Evolutionary conservation across 2,113 vertebrate genomes (phyloP).

Genomic region (Lepidothrix coronata): DNA sequence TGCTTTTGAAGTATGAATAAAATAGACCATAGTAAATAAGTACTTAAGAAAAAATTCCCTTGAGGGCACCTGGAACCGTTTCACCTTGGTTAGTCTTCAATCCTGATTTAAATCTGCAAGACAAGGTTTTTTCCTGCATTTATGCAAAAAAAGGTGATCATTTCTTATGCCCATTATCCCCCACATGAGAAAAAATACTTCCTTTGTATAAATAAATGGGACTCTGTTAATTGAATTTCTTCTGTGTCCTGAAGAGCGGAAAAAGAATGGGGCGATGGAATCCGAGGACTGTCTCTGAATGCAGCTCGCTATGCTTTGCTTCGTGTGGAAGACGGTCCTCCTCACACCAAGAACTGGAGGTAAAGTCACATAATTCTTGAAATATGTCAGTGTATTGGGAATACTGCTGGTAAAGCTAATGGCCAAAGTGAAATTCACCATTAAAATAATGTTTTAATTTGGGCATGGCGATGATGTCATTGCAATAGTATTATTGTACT

Average conservation of each 20-base stretch:
- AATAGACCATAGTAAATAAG: background rate
- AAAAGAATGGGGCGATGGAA: constrained; percentile 98
- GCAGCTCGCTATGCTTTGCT: constrained; percentile 93
- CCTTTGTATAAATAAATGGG: background rate
- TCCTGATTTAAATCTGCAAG: background rate
- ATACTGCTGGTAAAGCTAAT: background rate
- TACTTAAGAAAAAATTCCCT: background rate
- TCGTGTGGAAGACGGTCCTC: constrained; percentile 88
- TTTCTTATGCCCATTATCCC: background rate
- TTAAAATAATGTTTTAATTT: background rate
- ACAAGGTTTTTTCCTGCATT: background rate
- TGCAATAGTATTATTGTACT: background rate
- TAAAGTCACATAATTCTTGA: constrained; percentile 6
- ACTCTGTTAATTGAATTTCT: background rate
- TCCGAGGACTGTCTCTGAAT: constrained; percentile 90
- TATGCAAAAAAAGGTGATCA: background rate
- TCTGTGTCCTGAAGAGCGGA: constrained; percentile 80
- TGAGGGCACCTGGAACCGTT: background rate
- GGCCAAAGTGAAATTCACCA: background rate
- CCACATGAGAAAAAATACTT: background rate
- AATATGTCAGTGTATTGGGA: background rate
- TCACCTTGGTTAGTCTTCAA: background rate
- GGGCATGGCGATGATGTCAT: background rate
- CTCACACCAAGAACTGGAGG: constrained; percentile 99
- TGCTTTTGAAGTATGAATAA: background rate